These are phyloP conservation scores for Copsychus sechellarum DNA, from an alignment of 2,113 vertebrate species.

Conservation along the genomic window DNA sequence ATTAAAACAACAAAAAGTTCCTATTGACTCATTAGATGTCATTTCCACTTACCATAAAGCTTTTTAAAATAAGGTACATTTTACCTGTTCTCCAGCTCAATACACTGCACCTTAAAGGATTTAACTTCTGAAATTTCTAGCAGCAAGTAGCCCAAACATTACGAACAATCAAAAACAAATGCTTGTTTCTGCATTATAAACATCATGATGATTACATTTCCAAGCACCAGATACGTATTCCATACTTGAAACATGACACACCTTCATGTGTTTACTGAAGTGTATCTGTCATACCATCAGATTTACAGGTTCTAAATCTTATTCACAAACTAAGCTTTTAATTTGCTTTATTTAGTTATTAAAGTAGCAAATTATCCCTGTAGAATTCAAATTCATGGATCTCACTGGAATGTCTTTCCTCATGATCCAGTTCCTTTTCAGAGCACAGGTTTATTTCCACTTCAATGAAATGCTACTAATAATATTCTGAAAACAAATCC, in stretches of 20 bases:
- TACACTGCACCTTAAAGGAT: neutral
- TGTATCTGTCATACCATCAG: neutral
- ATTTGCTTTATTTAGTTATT: neutral
- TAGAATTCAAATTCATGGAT: neutral
- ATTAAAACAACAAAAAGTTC: neutral
- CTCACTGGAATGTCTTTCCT: neutral
- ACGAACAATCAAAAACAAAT: neutral
- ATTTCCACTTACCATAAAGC: neutral
- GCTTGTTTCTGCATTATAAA: neutral
- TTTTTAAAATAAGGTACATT: neutral
- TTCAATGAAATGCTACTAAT: slow-evolving; percentile 58
- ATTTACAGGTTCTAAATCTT: neutral
- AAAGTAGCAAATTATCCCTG: neutral
- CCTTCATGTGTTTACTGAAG: neutral
- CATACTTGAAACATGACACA: neutral
- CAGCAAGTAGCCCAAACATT: neutral
- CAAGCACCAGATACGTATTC: neutral
- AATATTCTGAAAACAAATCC: slow-evolving; percentile 69
- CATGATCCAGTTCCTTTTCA: slow-evolving; percentile 33
- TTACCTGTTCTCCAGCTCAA: neutral
- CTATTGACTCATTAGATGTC: neutral
- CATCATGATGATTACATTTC: neutral
- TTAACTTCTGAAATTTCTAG: neutral
- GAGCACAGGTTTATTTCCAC: slow-evolving; percentile 52
- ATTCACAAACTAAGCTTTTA: neutral